Conservation (phyloP, 2,113 vertebrate genomes). For the Calidris pugnax region DNA sequence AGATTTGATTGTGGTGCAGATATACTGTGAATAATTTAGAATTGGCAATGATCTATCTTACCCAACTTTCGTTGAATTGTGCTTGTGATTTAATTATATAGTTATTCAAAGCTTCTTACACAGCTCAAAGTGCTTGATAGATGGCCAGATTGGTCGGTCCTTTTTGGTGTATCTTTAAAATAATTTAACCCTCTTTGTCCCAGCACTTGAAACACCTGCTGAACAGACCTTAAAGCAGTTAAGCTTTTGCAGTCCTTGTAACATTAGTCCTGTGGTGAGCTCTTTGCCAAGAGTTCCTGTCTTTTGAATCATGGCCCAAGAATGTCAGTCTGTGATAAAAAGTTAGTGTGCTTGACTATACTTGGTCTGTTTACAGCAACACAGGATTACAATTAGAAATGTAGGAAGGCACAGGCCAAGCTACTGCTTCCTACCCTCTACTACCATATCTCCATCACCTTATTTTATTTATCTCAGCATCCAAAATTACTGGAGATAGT, state of each 20-base stretch:
- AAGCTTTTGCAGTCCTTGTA: not conserved
- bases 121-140: not conserved
- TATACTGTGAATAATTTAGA: not conserved
- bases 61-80: not conserved
- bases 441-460: not conserved
- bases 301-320: not conserved
- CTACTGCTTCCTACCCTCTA: not conserved
- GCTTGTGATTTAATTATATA: not conserved
- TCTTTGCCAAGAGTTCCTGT: not conserved
- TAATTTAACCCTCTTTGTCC: not conserved
- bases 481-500: not conserved
- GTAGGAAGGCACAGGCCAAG: not conserved
- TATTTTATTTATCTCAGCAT: not conserved
- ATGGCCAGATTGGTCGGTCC: not conserved
- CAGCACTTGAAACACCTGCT: not conserved
- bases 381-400: not conserved
- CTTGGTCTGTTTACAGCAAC: not conserved
- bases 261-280: not conserved
- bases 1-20: not conserved
- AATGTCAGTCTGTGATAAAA: not conserved
- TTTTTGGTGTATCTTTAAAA: not conserved
- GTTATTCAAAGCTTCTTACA: not conserved
- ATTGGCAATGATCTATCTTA: not conserved
- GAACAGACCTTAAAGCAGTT: not conserved
- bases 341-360: not conserved